These are phyloP conservation scores for Syngnathus scovelli DNA, from an alignment of 2,113 vertebrate species.

Conservation along the genomic window DNA sequence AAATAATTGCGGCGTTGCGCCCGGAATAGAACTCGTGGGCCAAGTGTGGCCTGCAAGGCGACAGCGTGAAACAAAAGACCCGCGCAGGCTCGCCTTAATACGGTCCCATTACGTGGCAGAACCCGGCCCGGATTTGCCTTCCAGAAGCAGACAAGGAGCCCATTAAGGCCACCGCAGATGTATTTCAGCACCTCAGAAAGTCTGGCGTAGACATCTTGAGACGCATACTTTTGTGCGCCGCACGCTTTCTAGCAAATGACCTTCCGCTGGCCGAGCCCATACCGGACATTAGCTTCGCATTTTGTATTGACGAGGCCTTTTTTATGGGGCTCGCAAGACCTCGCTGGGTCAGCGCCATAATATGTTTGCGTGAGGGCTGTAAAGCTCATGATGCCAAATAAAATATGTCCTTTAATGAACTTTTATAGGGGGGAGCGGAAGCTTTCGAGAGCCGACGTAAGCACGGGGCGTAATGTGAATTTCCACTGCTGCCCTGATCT, in stretches of 20 bases:
- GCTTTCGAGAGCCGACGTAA: constrained; percentile 67
- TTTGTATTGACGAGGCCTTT: constrained; percentile 83
- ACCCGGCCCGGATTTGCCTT: constrained; percentile 19
- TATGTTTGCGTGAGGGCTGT: constrained; percentile 89
- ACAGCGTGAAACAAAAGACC: constrained; percentile 24
- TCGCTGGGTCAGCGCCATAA: constrained; percentile 82
- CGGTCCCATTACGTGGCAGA: constrained; percentile 30
- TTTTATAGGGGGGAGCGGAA: constrained; percentile 70
- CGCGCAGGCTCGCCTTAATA: constrained; percentile 36
- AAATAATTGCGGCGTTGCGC: constrained; percentile 31
- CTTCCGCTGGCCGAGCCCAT: constrained; percentile 74
- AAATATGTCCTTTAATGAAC: constrained; percentile 91
- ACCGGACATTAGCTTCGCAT: constrained; percentile 81
- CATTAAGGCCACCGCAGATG: constrained; percentile 53
- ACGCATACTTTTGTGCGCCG: constrained; percentile 53
- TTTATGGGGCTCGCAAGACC: constrained; percentile 87
- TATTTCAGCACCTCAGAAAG: constrained; percentile 48
- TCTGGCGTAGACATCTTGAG: constrained; percentile 52
- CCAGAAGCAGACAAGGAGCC: constrained; percentile 26
- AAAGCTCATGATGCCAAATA: constrained; percentile 91
- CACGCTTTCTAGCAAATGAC: constrained; percentile 71
- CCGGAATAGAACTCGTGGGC: constrained; percentile 32
- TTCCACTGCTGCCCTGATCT: neutral
- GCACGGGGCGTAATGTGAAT: constrained; percentile 53
- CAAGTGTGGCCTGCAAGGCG: constrained; percentile 22